Conservation (phyloP, 2,888 invertebrate genomes). For the Molorchus minor region DNA sequence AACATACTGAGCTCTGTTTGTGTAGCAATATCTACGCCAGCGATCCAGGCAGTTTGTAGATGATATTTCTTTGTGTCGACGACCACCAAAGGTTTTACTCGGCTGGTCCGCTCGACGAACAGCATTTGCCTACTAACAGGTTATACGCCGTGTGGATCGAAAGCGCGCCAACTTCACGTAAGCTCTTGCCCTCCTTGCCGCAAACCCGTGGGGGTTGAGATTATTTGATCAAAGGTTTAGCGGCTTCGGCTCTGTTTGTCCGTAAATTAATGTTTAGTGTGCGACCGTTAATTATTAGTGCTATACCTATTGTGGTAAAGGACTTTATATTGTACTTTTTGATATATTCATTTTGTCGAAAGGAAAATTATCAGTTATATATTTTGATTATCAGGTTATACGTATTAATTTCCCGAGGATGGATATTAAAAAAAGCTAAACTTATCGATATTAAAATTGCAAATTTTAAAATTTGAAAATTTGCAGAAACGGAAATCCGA, state of each 20-base stretch:
- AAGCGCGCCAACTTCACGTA: conserved; percentile 19
- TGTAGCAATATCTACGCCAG: conserved; percentile 55
- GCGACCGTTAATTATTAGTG: conserved; percentile 2
- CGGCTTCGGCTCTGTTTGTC: conserved; percentile 19
- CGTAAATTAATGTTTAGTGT: conserved; percentile 14
- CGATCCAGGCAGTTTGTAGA: conserved; percentile 37
- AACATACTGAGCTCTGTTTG: conserved; percentile 58
- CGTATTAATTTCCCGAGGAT: no score
- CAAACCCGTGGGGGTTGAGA: conserved; percentile 11
- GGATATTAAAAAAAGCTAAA: no score
- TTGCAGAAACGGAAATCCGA: no score
- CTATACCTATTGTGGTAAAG: no score
- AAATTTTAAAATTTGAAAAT: no score
- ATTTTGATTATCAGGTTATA: no score
- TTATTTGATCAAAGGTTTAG: conserved; percentile 14
- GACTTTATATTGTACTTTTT: no score
- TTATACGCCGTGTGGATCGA: conserved; percentile 51
- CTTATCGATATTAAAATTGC: no score
- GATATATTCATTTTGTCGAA: no score
- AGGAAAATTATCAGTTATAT: no score
- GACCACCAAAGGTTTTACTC: conserved; percentile 29
- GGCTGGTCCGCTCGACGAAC: conserved; percentile 43
- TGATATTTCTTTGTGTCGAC: conserved; percentile 48
- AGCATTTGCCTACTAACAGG: conserved; percentile 57
- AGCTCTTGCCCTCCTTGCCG: conserved; percentile 15